phyloP scores from a whole-genome alignment of 2,888 invertebrate species.

The Synanthedon formicaeformis region DNA sequence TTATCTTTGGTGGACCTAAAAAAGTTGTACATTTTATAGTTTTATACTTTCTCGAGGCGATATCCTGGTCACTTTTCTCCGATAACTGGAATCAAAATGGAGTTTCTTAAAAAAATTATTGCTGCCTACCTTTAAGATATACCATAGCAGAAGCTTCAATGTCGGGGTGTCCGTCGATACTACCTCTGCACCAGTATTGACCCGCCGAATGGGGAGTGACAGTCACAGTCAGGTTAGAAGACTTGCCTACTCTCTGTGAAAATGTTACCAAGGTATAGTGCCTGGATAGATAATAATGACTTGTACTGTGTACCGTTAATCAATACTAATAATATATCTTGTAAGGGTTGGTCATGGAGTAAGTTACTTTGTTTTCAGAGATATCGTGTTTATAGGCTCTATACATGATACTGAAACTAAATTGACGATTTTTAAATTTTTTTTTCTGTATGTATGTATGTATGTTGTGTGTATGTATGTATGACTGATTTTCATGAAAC shows the following conservation, averaged over 20 bases:
- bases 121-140: slow-evolving; percentile 75
- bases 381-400: too few relatives aligned
- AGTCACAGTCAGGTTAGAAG: slow-evolving; percentile 80
- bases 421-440: too few relatives aligned
- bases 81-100: too few relatives aligned
- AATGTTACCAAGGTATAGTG: not conserved
- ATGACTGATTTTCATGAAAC: too few relatives aligned
- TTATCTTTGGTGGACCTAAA: slow-evolving; percentile 80
- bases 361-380: too few relatives aligned
- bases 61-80: not conserved
- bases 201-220: slow-evolving; percentile 85
- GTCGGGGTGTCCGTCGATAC: slow-evolving; percentile 86
- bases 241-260: slow-evolving; percentile 76
- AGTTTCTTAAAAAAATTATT: too few relatives aligned
- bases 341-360: not conserved
- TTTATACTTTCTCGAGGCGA: slow-evolving; percentile 4
- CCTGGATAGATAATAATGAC: not conserved
- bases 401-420: too few relatives aligned
- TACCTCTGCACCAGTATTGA: slow-evolving; percentile 90
- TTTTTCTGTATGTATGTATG: too few relatives aligned
- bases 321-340: too few relatives aligned
- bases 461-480: too few relatives aligned
- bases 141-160: slow-evolving; percentile 83
- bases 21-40: slow-evolving; percentile 1
- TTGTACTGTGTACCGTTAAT: not conserved